phyloP scores from a whole-genome alignment of 2,797 vertebrate genomes.

The Dendrocincla fuliginosa region DNA sequence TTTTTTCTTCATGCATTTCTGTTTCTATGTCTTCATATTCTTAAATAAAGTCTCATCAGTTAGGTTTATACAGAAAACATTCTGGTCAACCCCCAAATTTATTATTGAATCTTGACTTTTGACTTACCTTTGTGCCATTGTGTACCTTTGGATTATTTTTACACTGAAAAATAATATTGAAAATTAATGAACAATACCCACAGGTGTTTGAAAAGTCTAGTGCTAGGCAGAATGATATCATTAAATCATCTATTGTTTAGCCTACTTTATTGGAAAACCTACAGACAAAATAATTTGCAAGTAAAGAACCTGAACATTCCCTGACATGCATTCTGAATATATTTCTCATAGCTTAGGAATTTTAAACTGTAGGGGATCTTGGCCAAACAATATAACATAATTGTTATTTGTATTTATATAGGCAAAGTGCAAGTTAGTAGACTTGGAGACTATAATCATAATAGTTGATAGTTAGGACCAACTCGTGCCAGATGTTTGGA shows the following conservation, averaged over 20 bases:
- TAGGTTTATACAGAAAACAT: neutral
- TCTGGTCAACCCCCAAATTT: neutral
- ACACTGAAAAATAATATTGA: neutral
- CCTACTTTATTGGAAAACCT: neutral
- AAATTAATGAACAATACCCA: neutral
- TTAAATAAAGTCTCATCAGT: neutral
- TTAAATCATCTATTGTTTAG: neutral
- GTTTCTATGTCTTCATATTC: neutral
- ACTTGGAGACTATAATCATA: neutral
- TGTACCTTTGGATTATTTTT: neutral
- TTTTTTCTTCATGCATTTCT: neutral
- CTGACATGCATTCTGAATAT: slow-evolving; percentile 20
- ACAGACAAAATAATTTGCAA: neutral
- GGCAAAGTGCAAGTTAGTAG: neutral
- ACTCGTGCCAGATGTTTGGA: neutral
- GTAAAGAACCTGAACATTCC: slow-evolving; percentile 1
- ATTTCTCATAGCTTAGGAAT: slow-evolving; percentile 42
- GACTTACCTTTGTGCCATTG: neutral
- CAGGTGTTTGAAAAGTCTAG: neutral
- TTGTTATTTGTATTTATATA: neutral
- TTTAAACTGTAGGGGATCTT: neutral
- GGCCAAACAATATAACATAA: neutral
- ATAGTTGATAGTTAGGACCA: neutral
- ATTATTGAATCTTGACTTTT: neutral
- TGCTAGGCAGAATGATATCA: neutral